Base-by-base conservation (phyloP, 2,113 vertebrate species). In the Tetraodon nigroviridis region DNA sequence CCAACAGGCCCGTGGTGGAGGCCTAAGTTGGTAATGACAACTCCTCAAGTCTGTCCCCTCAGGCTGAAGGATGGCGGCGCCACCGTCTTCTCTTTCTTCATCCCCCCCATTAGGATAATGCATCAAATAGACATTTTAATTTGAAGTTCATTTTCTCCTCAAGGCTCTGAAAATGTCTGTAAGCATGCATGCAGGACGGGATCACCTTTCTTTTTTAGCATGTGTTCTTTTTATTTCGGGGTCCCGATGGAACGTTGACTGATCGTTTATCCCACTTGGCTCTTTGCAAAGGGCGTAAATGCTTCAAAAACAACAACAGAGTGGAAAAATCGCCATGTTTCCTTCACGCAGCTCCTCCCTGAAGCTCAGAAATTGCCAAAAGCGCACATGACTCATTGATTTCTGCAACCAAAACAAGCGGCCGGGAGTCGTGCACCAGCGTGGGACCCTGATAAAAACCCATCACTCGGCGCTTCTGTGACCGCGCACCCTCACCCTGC, bases 41-140 rank as follows among this genome's bases (percentile, higher is more conserved):
- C 79, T 83, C 71, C 69, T 76, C 78, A 76, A 83, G 75, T 83
- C 79, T 84, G 84, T 85, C 84, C 83, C 86, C 86, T 84, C 75
- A 44, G 84, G 87, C 81, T 84, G 78, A 85, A 75, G 79, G 73
- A 81, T 71, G 74, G 75, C 78, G 75, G 80, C 79, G 61, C 71
- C 63, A 41, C 29, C 45, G 64, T 77, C 41, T 79, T 76, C 84
- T 76, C 82, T 84, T 70, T 73, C 66, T 71, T 71, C 64, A 83
- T 87, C 89, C 73, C 24, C 82, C 71, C 73, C 75, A 84, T 88
- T 87, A 84, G 78, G 76, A 82, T 84, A 87, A 88, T 87, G 84
- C 84, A 85, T 86, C 83, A 88, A 86, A 83, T 70, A 74, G 86
- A 87, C 84, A 86, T 87, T 89, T 87, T 88, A 86, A 89, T 89